Percentiles rank a stretch among this genome's conserved stretches.
Conservation (phyloP, 2,797 vertebrate species). For the Clarias laeviceps region DNA sequence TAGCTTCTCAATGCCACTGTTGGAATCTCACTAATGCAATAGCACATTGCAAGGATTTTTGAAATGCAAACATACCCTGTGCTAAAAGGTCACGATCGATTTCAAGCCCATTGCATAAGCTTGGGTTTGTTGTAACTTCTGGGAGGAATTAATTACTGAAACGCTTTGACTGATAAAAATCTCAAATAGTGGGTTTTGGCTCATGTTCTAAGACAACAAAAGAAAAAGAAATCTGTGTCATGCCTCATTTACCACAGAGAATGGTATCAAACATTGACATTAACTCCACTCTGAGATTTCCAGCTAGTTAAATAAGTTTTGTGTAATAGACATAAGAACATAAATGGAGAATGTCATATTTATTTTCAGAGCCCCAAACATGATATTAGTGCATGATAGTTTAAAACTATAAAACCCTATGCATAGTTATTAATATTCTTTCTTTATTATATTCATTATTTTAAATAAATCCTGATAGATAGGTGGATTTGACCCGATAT, state of each 20-base stretch:
- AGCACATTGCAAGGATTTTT: slow-evolving; percentile 58
- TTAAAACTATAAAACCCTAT: neutral
- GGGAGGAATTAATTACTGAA: slow-evolving; percentile 33
- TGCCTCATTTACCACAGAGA: slow-evolving; percentile 11
- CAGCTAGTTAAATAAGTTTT: neutral
- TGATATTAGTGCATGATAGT: neutral
- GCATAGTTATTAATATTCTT: neutral
- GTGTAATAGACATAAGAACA: neutral
- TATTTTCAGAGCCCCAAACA: neutral
- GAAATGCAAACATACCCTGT: slow-evolving; percentile 53
- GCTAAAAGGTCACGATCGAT: slow-evolving; percentile 51
- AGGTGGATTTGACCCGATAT: neutral
- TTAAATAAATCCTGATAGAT: neutral
- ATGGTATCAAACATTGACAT: slow-evolving; percentile 8
- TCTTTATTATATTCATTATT: neutral
- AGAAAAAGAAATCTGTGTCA: neutral
- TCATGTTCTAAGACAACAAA: neutral
- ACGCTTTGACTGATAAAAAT: slow-evolving; percentile 34
- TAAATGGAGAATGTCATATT: neutral
- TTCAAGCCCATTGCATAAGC: slow-evolving; percentile 16
- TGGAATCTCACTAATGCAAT: slow-evolving; percentile 58
- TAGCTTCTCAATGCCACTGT: slow-evolving; percentile 53
- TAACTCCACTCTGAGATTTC: neutral
- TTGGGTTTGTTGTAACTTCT: slow-evolving; percentile 11
- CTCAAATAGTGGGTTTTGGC: slow-evolving; percentile 10